Evolutionary conservation across 2,888 invertebrate genomes (phyloP).

Genomic region (Sepiola atlantica): DNA sequence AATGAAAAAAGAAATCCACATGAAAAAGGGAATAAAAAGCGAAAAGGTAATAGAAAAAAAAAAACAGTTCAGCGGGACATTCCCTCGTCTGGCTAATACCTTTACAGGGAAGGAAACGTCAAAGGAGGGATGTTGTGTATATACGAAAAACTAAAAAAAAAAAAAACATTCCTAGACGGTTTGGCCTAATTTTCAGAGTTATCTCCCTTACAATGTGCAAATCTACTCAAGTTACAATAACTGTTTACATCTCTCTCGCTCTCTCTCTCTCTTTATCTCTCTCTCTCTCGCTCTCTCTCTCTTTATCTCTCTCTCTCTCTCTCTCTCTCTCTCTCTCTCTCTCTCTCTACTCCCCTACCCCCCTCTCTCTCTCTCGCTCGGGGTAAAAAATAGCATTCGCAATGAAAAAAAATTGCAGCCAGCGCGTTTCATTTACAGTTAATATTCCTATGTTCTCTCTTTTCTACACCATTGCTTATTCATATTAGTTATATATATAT

Average conservation of each 20-base stretch:
- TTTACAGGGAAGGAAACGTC: no score
- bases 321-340: not conserved
- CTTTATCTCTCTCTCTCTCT: no score
- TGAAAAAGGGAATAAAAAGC: no score
- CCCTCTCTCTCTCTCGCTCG: not conserved
- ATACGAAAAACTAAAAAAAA: no score
- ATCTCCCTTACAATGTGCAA: not conserved
- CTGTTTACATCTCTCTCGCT: not conserved
- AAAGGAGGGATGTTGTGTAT: no score
- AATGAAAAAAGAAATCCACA: no score
- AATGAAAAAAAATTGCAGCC: not conserved
- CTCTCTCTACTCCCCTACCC: no score
- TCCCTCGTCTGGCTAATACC: no score
- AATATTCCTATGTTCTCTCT: not conserved
- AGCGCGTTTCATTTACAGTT: not conserved
- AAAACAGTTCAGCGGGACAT: no score
- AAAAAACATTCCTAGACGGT: no score
- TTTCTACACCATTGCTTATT: not conserved
- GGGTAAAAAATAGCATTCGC: not conserved
- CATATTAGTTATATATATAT: no score
- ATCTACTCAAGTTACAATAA: not conserved
- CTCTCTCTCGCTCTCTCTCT: not conserved
- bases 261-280: conserved; percentile 32
- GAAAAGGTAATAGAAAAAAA: no score
- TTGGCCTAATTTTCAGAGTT: not conserved